Percentiles rank a stretch among this genome's conserved stretches.
Conservation (phyloP, 2,797 vertebrate genomes). For the Pachyuromys duprasi region DNA sequence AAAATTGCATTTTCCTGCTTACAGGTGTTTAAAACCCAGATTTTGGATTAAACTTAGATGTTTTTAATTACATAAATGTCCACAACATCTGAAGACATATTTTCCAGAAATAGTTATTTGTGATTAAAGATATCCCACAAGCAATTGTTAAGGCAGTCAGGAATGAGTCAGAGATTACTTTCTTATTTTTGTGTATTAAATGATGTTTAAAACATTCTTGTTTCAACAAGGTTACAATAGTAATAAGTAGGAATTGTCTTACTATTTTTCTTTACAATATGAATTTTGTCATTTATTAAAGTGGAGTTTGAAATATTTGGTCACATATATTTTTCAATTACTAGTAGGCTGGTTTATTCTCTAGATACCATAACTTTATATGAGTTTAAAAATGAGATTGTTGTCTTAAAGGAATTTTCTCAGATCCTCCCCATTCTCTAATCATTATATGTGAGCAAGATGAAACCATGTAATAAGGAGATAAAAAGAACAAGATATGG, state of each 20-base stretch:
- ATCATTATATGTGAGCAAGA: slow-evolving; percentile 16
- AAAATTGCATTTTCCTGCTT: not conserved
- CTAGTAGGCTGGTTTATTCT: not conserved
- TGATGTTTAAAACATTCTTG: not conserved
- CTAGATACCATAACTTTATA: not conserved
- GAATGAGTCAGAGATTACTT: not conserved
- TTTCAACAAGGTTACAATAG: not conserved
- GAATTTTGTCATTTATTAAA: slow-evolving; percentile 49
- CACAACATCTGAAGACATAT: slow-evolving; percentile 33
- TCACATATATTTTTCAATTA: slow-evolving; percentile 3
- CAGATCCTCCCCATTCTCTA: not conserved
- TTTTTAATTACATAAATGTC: slow-evolving; percentile 51
- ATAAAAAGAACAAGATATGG: not conserved
- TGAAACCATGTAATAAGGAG: not conserved
- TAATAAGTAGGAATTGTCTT: slow-evolving; percentile 27
- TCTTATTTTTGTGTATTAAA: not conserved
- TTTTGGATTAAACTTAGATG: slow-evolving; percentile 35
- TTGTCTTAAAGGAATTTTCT: slow-evolving; percentile 18
- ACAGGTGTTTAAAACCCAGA: slow-evolving; percentile 6
- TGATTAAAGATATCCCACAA: slow-evolving; percentile 1
- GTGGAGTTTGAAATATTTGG: not conserved
- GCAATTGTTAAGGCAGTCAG: not conserved
- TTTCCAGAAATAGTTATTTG: slow-evolving; percentile 38
- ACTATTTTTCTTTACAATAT: slow-evolving; percentile 26
- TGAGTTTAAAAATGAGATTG: slow-evolving; percentile 19